Base-by-base conservation (phyloP, 1,140 invertebrate species). In the Anastrepha ludens region DNA sequence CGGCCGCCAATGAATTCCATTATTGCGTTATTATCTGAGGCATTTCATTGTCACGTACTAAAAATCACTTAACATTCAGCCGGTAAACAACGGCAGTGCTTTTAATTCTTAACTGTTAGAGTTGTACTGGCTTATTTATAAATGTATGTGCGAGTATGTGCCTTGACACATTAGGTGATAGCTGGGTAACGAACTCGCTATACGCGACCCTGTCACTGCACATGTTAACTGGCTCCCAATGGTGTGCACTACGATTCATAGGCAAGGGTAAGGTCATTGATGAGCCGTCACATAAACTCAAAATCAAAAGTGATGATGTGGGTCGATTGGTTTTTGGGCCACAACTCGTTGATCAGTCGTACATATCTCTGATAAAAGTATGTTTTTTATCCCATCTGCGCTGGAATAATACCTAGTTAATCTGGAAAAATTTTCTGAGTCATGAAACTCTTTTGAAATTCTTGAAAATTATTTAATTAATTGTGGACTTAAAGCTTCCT, bases 31-130 rank as follows among this genome's bases (percentile, higher is more conserved):
- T 64, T 64, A 64, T 29, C n/a, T 64, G 4, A 20, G 3, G 64
- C 64, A 5, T 41, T 67, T 41, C 64, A 15, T 67, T 47, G 67
- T 74, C 67, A 74, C 67, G 67, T 74, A 74, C 29, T 74, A 74
- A 55, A 55, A 55, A 3, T 74, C 67, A 74, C 44, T 15, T 74
- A 5, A 44, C 15, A 39, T 15, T 44, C 41, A n/a, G 20, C 11
- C 11, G 29, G 39, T 67, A 67, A 41, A 67, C 20, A 67, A 67
- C 29, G 11, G 39, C 8, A 29, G 39, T 67, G 65, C 29, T 44
- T 44, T 47, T 17, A 74, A 74, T 74, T 44, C 67, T 74, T 74
- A 44, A 74, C 67, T 29, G 41, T 74, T 74, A 39, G 13, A 67
- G 20, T 6, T 67, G 2, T 67, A 41, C 20, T 29, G 29, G 29